These are phyloP conservation scores for Papilio helenus DNA, from an alignment of 1,140 invertebrate species.

Conservation along the genomic window DNA sequence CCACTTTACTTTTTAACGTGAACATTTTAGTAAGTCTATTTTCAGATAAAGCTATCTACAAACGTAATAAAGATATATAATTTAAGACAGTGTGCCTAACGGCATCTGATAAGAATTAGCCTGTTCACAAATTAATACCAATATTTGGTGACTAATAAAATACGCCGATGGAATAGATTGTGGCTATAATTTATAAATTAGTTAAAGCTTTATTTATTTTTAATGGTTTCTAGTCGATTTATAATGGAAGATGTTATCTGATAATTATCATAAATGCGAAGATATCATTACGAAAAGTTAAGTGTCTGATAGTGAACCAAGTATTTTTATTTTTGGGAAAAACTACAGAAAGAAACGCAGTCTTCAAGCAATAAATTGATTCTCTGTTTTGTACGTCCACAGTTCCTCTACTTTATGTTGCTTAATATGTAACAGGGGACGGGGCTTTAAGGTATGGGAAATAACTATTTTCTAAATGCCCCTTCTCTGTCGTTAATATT, in stretches of 20 bases:
- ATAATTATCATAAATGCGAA: neutral
- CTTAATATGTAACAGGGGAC: no score
- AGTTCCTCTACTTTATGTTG: neutral
- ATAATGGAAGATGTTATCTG: neutral
- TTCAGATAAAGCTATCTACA: no score
- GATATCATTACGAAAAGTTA: neutral
- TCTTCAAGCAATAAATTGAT: neutral
- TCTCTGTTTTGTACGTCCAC: neutral
- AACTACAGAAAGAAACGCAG: neutral
- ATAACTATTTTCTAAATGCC: no score
- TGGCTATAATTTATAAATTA: neutral
- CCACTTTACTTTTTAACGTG: no score
- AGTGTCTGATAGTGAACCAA: neutral
- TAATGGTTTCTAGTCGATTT: neutral
- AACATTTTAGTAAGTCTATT: no score
- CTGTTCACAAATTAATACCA: neutral
- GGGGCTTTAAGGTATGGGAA: no score
- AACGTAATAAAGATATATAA: neutral
- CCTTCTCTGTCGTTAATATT: neutral
- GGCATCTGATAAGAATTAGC: neutral
- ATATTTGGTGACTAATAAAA: slow-evolving; percentile 1
- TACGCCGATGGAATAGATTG: neutral
- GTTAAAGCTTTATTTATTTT: neutral
- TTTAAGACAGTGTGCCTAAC: neutral
- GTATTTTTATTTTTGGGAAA: neutral